Base-by-base conservation (phyloP, 92 coral and sea anemone genomes). In the Hydrozoanthus gracilis region DNA sequence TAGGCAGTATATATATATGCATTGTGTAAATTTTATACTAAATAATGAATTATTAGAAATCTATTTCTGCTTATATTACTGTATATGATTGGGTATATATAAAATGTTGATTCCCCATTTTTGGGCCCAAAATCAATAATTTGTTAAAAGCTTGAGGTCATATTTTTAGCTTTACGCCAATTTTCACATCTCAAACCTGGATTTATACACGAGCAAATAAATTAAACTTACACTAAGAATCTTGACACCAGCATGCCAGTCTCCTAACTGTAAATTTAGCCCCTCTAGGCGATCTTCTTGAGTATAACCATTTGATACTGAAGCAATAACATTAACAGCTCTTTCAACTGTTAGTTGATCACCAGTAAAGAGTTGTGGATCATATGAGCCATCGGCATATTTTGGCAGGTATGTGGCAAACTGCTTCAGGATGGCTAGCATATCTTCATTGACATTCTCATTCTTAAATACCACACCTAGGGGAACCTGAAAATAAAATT, bases 231-330 rank as follows among this genome's bases (percentile, higher is more conserved):
- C 92, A 27, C 83, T 74, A 71, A 91, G 83, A 47, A 91, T 35
- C 73, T 91, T 91, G 14, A 91, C 92, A 78, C 84, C 90, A 78
- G 94, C 94, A 89, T 91, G 94, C 92, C 94, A 91, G 71, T 91
- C 94, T 82, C 94, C 94, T 71, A 91, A 48, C 67, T 91, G 93
- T 51, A 91, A 62, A 84, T 91, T 83, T 64, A 91, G 86, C 45
- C 92, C 92, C 77, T 91, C 94, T 44, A 91, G 89, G 6, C 94
- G 82, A 44, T 88, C 94, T 84, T 88, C 89, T 52, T 83, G 84
- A 51, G 89, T 84, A 70, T 66, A 82, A 44, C 94, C 94, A 86
- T 91, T 91, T 45, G 78, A 71, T 16, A 91, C 92, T 17, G 94
- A 91, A 48, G 89, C 89, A 66, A 91, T 83, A 66, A 91, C 94